Percentiles rank a stretch among this genome's conserved stretches.
These are phyloP conservation scores for Toxotes chatareus DNA, from an alignment of 2,113 vertebrate genomes.

Conservation along the genomic window DNA sequence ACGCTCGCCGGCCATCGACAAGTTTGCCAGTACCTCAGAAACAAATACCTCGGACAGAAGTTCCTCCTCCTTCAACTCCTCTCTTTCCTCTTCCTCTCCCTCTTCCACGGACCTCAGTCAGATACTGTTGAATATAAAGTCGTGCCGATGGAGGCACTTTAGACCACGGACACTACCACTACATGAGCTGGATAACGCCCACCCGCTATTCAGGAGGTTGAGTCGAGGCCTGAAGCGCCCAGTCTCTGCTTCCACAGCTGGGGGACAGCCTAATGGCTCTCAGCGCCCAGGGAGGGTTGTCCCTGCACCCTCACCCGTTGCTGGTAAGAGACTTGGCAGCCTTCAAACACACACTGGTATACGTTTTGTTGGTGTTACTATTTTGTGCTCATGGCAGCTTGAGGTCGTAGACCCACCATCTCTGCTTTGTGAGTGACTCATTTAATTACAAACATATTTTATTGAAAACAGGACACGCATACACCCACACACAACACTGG, in stretches of 20 bases:
- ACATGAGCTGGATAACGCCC: slow-evolving; percentile 85
- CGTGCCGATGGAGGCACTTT: slow-evolving; percentile 98
- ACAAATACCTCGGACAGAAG: slow-evolving; percentile 94
- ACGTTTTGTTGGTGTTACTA: not conserved
- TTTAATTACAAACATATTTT: not conserved
- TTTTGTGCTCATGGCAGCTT: not conserved
- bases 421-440: not conserved
- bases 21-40: slow-evolving; percentile 94
- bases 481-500: not conserved
- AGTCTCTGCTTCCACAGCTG: slow-evolving; percentile 28
- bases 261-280: slow-evolving; percentile 49
- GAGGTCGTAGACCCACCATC: not conserved
- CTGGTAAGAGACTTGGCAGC: slow-evolving; percentile 62
- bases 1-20: slow-evolving; percentile 78
- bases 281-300: slow-evolving; percentile 59
- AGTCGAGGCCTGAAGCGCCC: slow-evolving; percentile 88
- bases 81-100: slow-evolving; percentile 54
- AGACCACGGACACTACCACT: slow-evolving; percentile 97
- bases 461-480: not conserved
- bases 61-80: slow-evolving; percentile 73
- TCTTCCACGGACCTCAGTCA: slow-evolving; percentile 94
- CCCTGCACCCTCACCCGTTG: slow-evolving; percentile 50
- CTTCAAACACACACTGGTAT: not conserved
- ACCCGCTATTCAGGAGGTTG: slow-evolving; percentile 83
- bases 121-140: slow-evolving; percentile 97